phyloP scores from a whole-genome alignment of 2,888 invertebrate genomes.

The Anarsia innoxiella region DNA sequence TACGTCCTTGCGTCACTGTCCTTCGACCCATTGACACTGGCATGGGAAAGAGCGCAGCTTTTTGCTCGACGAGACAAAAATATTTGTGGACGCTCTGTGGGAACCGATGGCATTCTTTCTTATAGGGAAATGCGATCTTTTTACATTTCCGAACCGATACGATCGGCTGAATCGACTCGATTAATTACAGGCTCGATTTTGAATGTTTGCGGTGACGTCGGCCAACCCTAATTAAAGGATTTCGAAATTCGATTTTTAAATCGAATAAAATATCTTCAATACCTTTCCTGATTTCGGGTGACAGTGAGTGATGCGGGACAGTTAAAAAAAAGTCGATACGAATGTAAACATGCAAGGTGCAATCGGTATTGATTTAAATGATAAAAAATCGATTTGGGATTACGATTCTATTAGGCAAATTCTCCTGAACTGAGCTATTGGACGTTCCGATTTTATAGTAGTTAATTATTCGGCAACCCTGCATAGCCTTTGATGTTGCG shows the following conservation, averaged over 20 bases:
- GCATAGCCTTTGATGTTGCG: constrained; percentile 30
- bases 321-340: no score
- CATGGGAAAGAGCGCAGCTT: constrained; percentile 68
- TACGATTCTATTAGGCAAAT: constrained; percentile 41
- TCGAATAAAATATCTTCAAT: no score
- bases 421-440: constrained; percentile 29
- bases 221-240: constrained; percentile 45
- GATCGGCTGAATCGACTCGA: constrained; percentile 61
- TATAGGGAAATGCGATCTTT: constrained; percentile 60
- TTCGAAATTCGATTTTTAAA: constrained; percentile 28
- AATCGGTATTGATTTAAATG: constrained; percentile 13
- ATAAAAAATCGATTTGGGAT: constrained; percentile 25
- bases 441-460: constrained; percentile 47
- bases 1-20: constrained; percentile 26
- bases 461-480: constrained; percentile 65
- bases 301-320: no score
- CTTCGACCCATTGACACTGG: constrained; percentile 43
- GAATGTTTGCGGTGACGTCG: constrained; percentile 45
- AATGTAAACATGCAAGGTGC: no score
- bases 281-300: no score
- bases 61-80: constrained; percentile 58
- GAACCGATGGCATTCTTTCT: constrained; percentile 64
- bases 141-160: constrained; percentile 53
- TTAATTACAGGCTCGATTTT: constrained; percentile 50
- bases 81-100: constrained; percentile 61